Evolutionary conservation across 2,888 invertebrate species (phyloP).

Genomic region (Barypeithes pellucidus): DNA sequence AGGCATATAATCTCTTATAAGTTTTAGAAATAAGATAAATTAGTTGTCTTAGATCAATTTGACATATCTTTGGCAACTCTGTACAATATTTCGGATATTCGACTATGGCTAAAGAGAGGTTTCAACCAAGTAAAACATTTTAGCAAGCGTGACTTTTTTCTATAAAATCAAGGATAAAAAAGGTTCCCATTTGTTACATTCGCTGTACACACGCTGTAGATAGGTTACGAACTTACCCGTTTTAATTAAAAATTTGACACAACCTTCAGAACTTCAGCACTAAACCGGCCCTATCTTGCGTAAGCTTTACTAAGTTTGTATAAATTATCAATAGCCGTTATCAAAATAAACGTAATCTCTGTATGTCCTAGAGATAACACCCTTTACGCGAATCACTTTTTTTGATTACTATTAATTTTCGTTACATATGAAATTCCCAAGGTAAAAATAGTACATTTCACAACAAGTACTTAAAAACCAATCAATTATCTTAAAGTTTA

Average conservation of each 20-base stretch:
- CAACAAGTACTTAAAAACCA: background rate
- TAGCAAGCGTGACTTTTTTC: too few relatives aligned
- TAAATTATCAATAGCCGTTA: background rate
- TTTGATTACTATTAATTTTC: background rate
- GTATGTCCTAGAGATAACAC: conserved; percentile 1
- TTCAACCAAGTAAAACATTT: too few relatives aligned
- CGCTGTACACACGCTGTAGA: too few relatives aligned
- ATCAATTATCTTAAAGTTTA: background rate
- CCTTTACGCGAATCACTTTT: conserved; percentile 4
- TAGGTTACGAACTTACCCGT: too few relatives aligned
- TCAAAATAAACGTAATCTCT: conserved; percentile 10
- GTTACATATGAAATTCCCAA: conserved; percentile 3
- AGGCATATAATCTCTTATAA: too few relatives aligned
- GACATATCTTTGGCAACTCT: too few relatives aligned
- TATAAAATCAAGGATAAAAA: too few relatives aligned
- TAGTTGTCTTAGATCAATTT: too few relatives aligned
- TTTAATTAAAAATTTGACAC: background rate
- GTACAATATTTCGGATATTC: too few relatives aligned
- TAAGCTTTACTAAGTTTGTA: background rate
- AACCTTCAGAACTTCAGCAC: background rate
- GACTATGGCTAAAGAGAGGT: too few relatives aligned
- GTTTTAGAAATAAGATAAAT: too few relatives aligned
- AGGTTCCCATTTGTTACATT: too few relatives aligned
- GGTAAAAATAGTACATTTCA: background rate
- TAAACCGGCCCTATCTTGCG: background rate